Evolutionary conservation across 1,140 invertebrate genomes (phyloP).

Genomic region (Bombus impatiens): DNA sequence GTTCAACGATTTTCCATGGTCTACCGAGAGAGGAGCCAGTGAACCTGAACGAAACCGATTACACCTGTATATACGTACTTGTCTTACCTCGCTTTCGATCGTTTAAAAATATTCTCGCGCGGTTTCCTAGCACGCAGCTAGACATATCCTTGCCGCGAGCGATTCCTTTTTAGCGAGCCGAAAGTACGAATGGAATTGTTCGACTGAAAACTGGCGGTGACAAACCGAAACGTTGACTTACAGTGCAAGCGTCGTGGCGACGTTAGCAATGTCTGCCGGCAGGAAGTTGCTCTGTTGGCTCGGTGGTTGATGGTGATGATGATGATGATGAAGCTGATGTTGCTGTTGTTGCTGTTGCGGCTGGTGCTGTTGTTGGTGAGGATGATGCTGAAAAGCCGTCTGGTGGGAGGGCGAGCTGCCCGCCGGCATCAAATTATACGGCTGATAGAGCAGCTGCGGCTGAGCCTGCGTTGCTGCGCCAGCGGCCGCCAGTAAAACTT

Average conservation of each 20-base stretch:
- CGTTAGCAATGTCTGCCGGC: constrained; percentile 55
- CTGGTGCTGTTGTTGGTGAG: constrained; percentile 54
- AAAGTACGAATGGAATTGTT: not conserved
- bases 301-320: constrained; percentile 68
- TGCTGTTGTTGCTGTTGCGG: constrained; percentile 48
- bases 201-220: not conserved
- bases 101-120: not conserved
- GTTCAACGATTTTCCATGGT: constrained; percentile 26
- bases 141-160: not conserved
- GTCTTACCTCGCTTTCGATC: no score
- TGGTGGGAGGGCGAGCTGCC: constrained; percentile 66
- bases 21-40: constrained; percentile 8
- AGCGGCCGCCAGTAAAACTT: constrained; percentile 68
- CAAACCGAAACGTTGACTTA: constrained; percentile 59
- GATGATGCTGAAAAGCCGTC: constrained; percentile 65
- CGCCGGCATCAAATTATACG: constrained; percentile 75
- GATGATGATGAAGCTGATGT: constrained; percentile 45
- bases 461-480: constrained; percentile 65
- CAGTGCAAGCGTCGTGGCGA: constrained; percentile 66
- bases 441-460: constrained; percentile 78
- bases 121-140: no score
- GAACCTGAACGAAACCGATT: constrained; percentile 48
- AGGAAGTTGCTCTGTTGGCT: constrained; percentile 64
- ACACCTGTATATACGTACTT: constrained; percentile 35
- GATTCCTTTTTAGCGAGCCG: not conserved